Conservation (phyloP, 2,888 invertebrate species). For the Pelosia muscerda region DNA sequence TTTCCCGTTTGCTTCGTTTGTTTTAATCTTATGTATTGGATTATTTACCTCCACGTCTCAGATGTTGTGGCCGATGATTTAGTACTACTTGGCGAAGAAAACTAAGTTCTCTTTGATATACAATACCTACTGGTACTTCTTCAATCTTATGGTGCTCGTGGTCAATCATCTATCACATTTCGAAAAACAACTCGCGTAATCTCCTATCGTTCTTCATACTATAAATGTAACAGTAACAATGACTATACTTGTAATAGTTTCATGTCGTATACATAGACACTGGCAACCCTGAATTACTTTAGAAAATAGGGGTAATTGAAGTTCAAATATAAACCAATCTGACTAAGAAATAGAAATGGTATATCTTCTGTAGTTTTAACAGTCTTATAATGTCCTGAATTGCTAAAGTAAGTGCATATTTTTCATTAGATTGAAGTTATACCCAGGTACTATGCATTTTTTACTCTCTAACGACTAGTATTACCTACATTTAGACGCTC, state of each 20-base stretch:
- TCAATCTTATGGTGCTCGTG: slow-evolving; percentile 49
- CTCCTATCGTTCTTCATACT: slow-evolving; percentile 44
- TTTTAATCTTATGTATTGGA: slow-evolving; percentile 99
- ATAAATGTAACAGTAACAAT: slow-evolving; percentile 41
- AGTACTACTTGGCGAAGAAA: slow-evolving; percentile 91
- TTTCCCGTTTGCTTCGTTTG: slow-evolving; percentile 99
- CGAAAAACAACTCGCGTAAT: slow-evolving; percentile 48
- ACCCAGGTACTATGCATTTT: slow-evolving; percentile 18
- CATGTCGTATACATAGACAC: slow-evolving; percentile 52
- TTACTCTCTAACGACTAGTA: slow-evolving; percentile 14
- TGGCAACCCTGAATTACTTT: slow-evolving; percentile 46
- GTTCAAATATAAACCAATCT: slow-evolving; percentile 53
- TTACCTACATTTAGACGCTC: slow-evolving; percentile 20
- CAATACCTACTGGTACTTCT: slow-evolving; percentile 37
- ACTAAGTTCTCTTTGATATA: slow-evolving; percentile 58
- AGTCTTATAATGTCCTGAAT: slow-evolving; percentile 20
- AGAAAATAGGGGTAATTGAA: slow-evolving; percentile 45
- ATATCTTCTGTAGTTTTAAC: slow-evolving; percentile 35
- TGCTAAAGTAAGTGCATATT: not conserved
- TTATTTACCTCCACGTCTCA: slow-evolving; percentile 98
- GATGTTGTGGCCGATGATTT: slow-evolving; percentile 98
- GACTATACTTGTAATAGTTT: slow-evolving; percentile 44
- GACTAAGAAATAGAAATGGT: slow-evolving; percentile 39
- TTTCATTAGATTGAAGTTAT: slow-evolving; percentile 17
- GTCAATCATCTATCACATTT: slow-evolving; percentile 51